Base-by-base conservation (phyloP, 2,113 vertebrate genomes). In the Cacatua alba region DNA sequence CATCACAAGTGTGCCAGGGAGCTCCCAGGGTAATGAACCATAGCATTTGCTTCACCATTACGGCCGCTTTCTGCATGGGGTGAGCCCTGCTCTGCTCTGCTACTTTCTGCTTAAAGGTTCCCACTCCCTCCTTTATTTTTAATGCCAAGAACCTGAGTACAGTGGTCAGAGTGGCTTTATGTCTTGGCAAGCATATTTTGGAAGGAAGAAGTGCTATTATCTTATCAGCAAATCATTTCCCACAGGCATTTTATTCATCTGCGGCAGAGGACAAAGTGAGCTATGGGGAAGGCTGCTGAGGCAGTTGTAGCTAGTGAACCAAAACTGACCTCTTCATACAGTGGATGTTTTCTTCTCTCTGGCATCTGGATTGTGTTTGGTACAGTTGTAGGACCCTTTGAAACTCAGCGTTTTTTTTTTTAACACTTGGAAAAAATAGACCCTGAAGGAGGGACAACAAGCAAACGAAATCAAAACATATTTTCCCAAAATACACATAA, bases 401-500 rank as follows among this genome's bases (percentile, higher is more conserved):
- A 86, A 97, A 71, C 17, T 41, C 9, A 60, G n/a, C 31, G 59
- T 69, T 82, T 81, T 35, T 85, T 96, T 95, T 89, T 63, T 78
- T 87, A 76, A 44, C 63, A 63, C 83, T 94, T 91, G 83, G 65
- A 46, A 94, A 92, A 96, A 92, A 92, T 57, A 92, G 81, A 84
- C 13, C 33, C 48, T 69, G 44, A 92, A 89, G 76, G 39, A 94
- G 53, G 60, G 76, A 49, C 83, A 94, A 84, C 55, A 89, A 94
- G 51, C 48, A 95, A 96, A 69, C 39, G 82, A 75, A 94, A 82
- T 69, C 75, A 94, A 96, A 96, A 75, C 76, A 92, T 53, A 13
- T 79, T 93, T 94, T 94, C 85, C 85, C 64, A 82, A 96, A 94
- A 88, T 90, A 94, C 46, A 48, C 44, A 86, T 64, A 86, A 96